phyloP scores from a whole-genome alignment of 2,113 vertebrate genomes.

The Phyllopteryx taeniolatus region DNA sequence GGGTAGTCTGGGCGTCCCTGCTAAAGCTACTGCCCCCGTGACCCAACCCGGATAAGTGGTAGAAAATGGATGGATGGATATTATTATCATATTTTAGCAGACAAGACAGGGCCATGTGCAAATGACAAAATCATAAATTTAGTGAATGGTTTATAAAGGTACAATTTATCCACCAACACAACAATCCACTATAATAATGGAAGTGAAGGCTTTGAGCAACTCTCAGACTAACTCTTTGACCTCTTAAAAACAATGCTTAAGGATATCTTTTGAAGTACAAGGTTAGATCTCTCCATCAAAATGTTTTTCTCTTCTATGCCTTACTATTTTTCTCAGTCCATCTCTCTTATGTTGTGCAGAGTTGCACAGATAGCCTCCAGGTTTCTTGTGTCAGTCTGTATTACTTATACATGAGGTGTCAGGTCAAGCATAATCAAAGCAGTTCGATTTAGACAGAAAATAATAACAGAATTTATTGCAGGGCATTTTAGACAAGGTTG shows the following conservation, averaged over 20 bases:
- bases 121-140: too few relatives aligned
- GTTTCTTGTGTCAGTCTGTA: conserved; percentile 52
- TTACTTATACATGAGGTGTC: conserved; percentile 64
- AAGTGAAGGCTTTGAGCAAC: conserved; percentile 4
- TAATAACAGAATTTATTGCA: background rate
- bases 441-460: background rate
- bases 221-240: conserved; percentile 34
- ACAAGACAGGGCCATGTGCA: too few relatives aligned
- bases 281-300: conserved; percentile 44
- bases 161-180: background rate
- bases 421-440: background rate
- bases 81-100: too few relatives aligned
- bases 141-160: too few relatives aligned
- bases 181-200: background rate
- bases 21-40: too few relatives aligned
- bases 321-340: conserved; percentile 34
- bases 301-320: conserved; percentile 43
- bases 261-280: conserved; percentile 49
- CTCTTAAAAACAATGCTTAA: conserved; percentile 43
- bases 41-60: too few relatives aligned
- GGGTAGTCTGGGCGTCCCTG: too few relatives aligned
- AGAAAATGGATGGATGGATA: too few relatives aligned
- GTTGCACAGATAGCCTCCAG: conserved; percentile 45
- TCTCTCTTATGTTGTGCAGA: conserved; percentile 24
- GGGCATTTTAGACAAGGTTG: background rate